Conservation (phyloP, 2,797 vertebrate genomes). For the Podarcis siculus region DNA sequence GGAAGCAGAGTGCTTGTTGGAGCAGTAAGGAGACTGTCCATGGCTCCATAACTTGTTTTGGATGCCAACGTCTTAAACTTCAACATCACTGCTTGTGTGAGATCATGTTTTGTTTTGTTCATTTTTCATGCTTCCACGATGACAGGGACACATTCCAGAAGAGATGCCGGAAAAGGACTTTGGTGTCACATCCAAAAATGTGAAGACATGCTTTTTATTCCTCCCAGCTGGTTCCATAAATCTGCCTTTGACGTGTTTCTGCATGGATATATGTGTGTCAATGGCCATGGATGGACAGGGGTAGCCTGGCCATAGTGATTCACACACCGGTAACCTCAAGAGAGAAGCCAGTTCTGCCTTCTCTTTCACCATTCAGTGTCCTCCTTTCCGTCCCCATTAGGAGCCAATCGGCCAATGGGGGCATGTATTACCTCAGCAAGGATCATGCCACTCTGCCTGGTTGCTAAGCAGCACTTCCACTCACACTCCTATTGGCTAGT, state of each 20-base stretch:
- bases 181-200: neutral
- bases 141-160: slow-evolving; percentile 3
- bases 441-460: no score
- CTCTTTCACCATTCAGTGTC: neutral
- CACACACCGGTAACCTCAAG: no score
- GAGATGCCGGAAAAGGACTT: neutral
- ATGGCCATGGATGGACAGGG: no score
- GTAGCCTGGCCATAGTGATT: no score
- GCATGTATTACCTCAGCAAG: neutral
- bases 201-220: neutral
- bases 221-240: neutral
- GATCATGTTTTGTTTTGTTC: neutral
- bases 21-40: neutral
- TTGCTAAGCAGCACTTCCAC: no score
- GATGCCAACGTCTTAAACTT: neutral
- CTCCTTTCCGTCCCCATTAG: neutral
- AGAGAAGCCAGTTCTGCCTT: neutral
- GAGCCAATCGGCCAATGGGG: no score
- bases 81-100: neutral
- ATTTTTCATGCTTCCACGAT: neutral
- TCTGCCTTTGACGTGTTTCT: neutral
- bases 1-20: neutral
- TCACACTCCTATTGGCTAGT: no score
- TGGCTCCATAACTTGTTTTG: neutral
- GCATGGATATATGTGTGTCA: neutral